Percentiles rank a stretch among this genome's conserved stretches.
Evolutionary conservation across 2,113 vertebrate genomes (phyloP).

Genomic region (Pangasianodon gigas): DNA sequence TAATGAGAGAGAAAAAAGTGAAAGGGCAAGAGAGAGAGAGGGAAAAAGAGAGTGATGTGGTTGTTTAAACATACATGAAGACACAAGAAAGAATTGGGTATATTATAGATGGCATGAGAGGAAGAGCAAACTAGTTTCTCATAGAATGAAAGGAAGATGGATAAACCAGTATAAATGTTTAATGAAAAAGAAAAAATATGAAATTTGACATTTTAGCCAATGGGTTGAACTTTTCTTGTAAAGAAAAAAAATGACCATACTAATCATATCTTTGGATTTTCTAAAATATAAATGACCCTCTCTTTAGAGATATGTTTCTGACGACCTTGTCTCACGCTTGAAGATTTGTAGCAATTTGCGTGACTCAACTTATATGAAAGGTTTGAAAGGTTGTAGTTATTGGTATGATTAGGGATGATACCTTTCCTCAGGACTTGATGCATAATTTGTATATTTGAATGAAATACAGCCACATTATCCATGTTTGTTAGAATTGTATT

Average conservation of each 20-base stretch:
- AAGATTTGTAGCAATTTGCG: neutral
- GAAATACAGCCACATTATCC: neutral
- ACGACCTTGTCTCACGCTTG: neutral
- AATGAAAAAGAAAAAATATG: constrained; percentile 36
- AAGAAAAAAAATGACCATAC: neutral
- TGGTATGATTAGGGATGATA: neutral
- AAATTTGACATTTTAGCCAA: constrained; percentile 9
- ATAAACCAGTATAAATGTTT: constrained; percentile 39
- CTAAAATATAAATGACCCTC: neutral
- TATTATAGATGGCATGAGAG: constrained; percentile 42
- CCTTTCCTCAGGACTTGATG: neutral
- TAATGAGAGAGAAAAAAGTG: constrained; percentile 23
- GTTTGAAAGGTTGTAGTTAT: neutral
- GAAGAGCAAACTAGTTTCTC: constrained; percentile 34
- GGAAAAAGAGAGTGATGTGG: constrained; percentile 37
- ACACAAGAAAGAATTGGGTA: constrained; percentile 20
- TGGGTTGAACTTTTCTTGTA: neutral
- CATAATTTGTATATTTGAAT: neutral
- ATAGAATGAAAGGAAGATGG: constrained; percentile 29
- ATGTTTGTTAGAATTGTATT: neutral
- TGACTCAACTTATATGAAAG: neutral
- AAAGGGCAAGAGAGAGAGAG: constrained; percentile 35
- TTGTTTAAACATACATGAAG: constrained; percentile 54
- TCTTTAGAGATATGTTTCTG: neutral
- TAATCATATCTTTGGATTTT: neutral